Conservation (phyloP, 1,140 invertebrate species). For the Oedothorax gibbosus region DNA sequence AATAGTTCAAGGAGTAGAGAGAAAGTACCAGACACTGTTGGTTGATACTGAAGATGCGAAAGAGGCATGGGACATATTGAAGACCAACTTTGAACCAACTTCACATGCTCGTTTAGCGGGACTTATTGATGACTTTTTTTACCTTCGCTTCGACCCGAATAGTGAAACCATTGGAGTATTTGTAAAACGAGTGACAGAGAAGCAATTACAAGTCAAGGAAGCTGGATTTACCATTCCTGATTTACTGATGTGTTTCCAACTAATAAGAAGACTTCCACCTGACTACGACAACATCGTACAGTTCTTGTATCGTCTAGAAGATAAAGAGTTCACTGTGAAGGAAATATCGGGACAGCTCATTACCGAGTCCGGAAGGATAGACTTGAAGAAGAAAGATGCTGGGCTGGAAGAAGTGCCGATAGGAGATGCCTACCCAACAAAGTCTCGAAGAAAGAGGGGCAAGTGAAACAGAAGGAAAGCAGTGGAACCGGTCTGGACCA, state of each 20-base stretch:
- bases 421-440: no score
- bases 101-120: not conserved
- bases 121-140: not conserved
- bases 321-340: no score
- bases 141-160: not conserved
- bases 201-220: constrained; percentile 6
- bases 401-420: no score
- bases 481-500: no score
- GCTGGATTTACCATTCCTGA: not conserved
- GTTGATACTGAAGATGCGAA: not conserved
- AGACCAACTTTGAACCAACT: constrained; percentile 17
- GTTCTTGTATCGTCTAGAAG: no score
- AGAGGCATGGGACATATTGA: constrained; percentile 10
- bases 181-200: not conserved
- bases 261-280: no score
- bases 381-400: no score
- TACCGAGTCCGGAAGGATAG: no score
- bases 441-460: no score
- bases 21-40: not conserved
- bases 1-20: not conserved
- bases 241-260: not conserved
- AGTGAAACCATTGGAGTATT: not conserved
- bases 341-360: no score
- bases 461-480: no score
- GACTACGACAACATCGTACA: no score